Evolutionary conservation across 1,140 invertebrate species (phyloP).

Genomic region (Grapholita molesta): DNA sequence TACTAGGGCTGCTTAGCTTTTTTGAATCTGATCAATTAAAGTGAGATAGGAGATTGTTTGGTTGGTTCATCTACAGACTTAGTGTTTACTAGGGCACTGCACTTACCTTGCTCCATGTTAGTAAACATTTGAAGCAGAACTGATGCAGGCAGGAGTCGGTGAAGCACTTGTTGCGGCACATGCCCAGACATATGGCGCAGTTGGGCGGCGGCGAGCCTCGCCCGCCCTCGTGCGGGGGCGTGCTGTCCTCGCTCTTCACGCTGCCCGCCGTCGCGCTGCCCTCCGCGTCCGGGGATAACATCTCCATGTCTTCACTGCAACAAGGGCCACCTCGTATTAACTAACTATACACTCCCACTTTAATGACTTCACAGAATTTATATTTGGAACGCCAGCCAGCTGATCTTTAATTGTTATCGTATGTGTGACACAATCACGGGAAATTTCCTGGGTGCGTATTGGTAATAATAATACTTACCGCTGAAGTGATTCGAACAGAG

Average conservation of each 20-base stretch:
- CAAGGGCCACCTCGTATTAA: not conserved
- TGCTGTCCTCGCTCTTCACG: conserved; percentile 64
- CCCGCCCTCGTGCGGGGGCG: conserved; percentile 51
- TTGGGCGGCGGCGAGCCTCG: conserved; percentile 86
- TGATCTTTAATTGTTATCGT: not conserved
- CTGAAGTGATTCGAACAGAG: not conserved
- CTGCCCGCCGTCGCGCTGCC: conserved; percentile 36
- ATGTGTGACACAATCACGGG: not conserved
- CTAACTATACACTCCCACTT: not conserved
- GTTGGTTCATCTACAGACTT: too few relatives aligned
- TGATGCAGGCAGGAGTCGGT: conserved; percentile 95
- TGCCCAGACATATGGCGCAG: conserved; percentile 95
- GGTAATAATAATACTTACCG: conserved; percentile 11
- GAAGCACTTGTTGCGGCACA: conserved; percentile 92
- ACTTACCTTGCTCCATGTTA: conserved; percentile 94
- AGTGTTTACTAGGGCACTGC: not conserved
- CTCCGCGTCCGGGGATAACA: conserved; percentile 42
- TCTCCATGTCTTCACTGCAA: conserved; percentile 43
- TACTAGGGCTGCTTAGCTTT: too few relatives aligned
- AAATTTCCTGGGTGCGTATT: not conserved
- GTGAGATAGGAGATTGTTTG: too few relatives aligned
- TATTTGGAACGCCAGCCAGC: not conserved
- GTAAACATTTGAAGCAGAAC: conserved; percentile 95
- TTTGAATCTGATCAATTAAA: too few relatives aligned
- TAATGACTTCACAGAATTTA: not conserved